phyloP scores from a whole-genome alignment of 2,888 invertebrate species.

The Drosophila macrothrix region DNA sequence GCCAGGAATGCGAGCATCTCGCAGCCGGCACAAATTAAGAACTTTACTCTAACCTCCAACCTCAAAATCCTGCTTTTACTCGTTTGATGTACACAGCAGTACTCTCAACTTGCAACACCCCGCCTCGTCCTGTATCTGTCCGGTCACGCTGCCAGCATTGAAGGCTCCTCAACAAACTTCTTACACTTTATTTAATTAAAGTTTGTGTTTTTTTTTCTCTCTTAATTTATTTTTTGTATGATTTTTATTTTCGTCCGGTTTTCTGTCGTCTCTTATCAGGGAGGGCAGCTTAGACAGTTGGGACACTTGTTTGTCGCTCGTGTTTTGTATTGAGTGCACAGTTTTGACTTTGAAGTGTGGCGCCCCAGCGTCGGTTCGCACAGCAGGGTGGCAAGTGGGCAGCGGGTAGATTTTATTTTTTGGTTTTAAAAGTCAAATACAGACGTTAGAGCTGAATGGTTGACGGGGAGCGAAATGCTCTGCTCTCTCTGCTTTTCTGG shows the following conservation, averaged over 20 bases:
- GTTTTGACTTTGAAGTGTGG: constrained; percentile 74
- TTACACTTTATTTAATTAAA: constrained; percentile 79
- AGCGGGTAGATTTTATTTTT: not conserved
- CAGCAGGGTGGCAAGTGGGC: constrained; percentile 3
- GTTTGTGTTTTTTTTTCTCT: constrained; percentile 54
- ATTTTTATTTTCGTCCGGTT: constrained; percentile 13
- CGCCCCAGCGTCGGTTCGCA: constrained; percentile 28
- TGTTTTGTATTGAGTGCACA: constrained; percentile 61
- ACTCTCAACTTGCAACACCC: constrained; percentile 5
- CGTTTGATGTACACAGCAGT: constrained; percentile 47
- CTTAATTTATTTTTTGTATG: constrained; percentile 24
- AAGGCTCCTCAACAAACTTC: constrained; percentile 68
- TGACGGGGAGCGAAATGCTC: not conserved
- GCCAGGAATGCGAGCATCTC: constrained; percentile 33
- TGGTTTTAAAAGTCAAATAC: constrained; percentile 6
- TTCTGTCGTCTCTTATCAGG: constrained; percentile 60
- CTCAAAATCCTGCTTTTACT: constrained; percentile 8
- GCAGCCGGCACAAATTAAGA: constrained; percentile 49
- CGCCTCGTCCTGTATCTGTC: not conserved
- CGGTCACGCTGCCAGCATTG: constrained; percentile 48
- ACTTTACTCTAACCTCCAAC: constrained; percentile 8
- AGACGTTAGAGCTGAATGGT: not conserved
- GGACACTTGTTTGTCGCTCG: constrained; percentile 74
- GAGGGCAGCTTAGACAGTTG: constrained; percentile 63
- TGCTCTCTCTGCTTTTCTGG: not conserved